Conservation (phyloP, 2,113 vertebrate genomes). For the Eclectus roratus region DNA sequence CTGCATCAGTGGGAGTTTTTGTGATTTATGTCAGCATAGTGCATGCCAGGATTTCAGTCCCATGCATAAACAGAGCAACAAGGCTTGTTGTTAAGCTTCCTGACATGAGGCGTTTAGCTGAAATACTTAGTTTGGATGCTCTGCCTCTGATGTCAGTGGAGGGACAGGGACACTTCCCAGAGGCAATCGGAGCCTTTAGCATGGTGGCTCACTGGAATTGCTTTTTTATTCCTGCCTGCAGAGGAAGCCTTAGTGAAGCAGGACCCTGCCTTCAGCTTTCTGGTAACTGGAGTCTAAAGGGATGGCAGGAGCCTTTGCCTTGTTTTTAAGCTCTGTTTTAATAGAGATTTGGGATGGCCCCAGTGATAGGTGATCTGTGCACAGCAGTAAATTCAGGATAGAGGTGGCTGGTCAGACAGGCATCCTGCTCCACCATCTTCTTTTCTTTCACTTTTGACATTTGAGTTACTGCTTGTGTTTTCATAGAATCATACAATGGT, state of each 20-base stretch:
- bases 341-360: not conserved
- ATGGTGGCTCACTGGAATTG: not conserved
- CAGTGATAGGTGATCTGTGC: not conserved
- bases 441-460: not conserved
- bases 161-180: not conserved
- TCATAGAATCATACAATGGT: not conserved
- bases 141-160: not conserved
- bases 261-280: not conserved
- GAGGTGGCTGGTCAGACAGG: not conserved
- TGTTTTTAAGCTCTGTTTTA: not conserved
- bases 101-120: not conserved
- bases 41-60: not conserved
- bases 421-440: not conserved
- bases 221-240: not conserved
- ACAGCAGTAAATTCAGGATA: not conserved
- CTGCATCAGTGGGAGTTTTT: not conserved
- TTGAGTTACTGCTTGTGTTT: not conserved
- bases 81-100: not conserved
- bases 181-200: not conserved
- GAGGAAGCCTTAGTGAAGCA: not conserved
- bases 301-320: not conserved
- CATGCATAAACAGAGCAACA: not conserved
- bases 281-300: not conserved
- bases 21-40: not conserved
- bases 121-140: not conserved